These are phyloP conservation scores for Mallotus villosus DNA, from an alignment of 2,797 vertebrate species.

Conservation along the genomic window DNA sequence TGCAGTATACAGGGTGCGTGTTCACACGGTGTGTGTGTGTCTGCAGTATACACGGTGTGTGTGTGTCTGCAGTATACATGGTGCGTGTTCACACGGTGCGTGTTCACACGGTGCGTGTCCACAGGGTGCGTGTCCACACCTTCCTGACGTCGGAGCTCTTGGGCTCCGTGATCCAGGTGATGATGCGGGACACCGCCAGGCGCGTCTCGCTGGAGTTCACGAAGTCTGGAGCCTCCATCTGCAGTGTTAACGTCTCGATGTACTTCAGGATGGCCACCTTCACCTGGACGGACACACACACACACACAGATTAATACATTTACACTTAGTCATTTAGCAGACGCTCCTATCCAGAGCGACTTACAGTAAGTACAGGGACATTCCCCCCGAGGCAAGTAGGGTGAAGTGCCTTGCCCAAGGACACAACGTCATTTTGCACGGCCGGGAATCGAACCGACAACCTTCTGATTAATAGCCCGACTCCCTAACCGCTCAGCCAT, in stretches of 20 bases:
- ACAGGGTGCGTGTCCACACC: slow-evolving; percentile 62
- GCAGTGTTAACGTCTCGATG: slow-evolving; percentile 91
- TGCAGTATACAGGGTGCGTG: not conserved
- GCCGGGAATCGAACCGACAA: too few species aligned
- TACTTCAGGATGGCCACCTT: slow-evolving; percentile 97
- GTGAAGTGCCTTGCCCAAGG: too few species aligned
- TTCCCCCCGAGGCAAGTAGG: too few species aligned
- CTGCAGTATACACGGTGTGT: not conserved
- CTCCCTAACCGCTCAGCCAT: too few species aligned
- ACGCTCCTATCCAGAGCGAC: too few species aligned
- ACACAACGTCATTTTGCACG: too few species aligned
- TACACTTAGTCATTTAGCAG: too few species aligned
- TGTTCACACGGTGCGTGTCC: not conserved
- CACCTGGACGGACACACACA: slow-evolving; percentile 75
- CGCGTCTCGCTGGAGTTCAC: slow-evolving; percentile 97
- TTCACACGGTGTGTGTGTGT: not conserved
- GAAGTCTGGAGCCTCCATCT: slow-evolving; percentile 96
- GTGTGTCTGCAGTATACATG: not conserved
- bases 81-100: too few species aligned
- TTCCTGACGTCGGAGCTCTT: slow-evolving; percentile 98
- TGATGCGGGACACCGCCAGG: slow-evolving; percentile 93
- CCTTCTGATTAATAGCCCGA: too few species aligned
- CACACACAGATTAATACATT: too few species aligned
- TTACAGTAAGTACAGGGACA: too few species aligned
- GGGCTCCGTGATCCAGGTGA: slow-evolving; percentile 96